Conservation (phyloP, 2,888 invertebrate species). For the Frankliniella intonsa region DNA sequence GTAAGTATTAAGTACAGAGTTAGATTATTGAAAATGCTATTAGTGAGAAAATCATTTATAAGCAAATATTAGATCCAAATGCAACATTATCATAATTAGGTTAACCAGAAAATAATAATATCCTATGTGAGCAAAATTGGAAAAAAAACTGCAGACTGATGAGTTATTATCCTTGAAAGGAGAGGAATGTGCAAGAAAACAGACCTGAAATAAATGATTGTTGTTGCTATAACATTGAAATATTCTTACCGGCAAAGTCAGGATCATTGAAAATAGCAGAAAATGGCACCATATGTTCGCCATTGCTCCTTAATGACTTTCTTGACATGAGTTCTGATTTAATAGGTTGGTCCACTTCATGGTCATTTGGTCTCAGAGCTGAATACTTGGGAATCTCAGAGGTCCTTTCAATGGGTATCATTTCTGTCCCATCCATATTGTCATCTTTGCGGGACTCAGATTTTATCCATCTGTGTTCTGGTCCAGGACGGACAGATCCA, state of each 20-base stretch:
- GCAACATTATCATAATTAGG: neutral
- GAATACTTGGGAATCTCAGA: neutral
- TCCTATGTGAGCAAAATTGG: no score
- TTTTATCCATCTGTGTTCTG: neutral
- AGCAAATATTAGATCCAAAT: neutral
- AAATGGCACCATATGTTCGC: neutral
- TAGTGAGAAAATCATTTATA: neutral
- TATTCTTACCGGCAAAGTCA: neutral
- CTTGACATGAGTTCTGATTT: neutral
- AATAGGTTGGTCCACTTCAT: neutral
- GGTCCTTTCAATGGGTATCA: neutral
- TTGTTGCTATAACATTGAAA: neutral
- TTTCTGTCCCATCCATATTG: neutral
- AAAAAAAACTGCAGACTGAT: no score
- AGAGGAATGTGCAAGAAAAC: no score
- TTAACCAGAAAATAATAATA: no score
- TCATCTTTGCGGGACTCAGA: neutral
- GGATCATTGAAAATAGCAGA: neutral
- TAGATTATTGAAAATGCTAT: neutral
- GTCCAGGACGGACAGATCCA: neutral
- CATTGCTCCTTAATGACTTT: slow-evolving; percentile 1
- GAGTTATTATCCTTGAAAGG: no score
- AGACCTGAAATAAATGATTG: no score
- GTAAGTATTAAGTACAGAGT: neutral
- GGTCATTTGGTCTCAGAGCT: neutral